phyloP scores from a whole-genome alignment of 2,888 invertebrate genomes.

The Exocentrus adspersus region DNA sequence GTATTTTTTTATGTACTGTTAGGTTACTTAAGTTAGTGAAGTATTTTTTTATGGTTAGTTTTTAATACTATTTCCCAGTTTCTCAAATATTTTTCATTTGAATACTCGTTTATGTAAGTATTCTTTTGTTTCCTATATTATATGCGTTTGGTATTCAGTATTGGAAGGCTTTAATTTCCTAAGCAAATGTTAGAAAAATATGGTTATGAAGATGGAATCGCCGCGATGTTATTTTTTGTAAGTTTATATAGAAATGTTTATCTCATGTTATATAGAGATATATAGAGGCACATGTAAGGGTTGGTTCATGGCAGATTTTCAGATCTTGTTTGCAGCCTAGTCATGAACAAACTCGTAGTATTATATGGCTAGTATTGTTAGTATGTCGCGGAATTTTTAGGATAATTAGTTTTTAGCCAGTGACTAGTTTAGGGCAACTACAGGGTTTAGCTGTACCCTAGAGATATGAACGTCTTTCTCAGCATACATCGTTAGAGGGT shows the following conservation, averaged over 20 bases:
- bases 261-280: slow-evolving; percentile 53
- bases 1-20: slow-evolving; percentile 40
- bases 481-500: slow-evolving; percentile 34
- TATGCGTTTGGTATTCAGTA: slow-evolving; percentile 57
- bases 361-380: slow-evolving; percentile 60
- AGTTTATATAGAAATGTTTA: slow-evolving; percentile 58
- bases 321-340: background rate
- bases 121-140: slow-evolving; percentile 40
- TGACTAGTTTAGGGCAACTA: slow-evolving; percentile 63
- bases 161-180: slow-evolving; percentile 61
- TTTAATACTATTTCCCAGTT: slow-evolving; percentile 35
- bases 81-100: slow-evolving; percentile 35
- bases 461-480: slow-evolving; percentile 55
- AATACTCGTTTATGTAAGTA: slow-evolving; percentile 38
- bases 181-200: slow-evolving; percentile 49
- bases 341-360: slow-evolving; percentile 44
- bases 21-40: slow-evolving; percentile 37
- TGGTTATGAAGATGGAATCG: slow-evolving; percentile 51
- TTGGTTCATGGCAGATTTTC: slow-evolving; percentile 27
- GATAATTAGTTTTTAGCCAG: slow-evolving; percentile 60
- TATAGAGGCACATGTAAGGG: slow-evolving; percentile 44
- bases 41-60: slow-evolving; percentile 42
- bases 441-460: slow-evolving; percentile 65
- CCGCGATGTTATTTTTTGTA: slow-evolving; percentile 62
- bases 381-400: slow-evolving; percentile 60